A percentile compares a stretch with the other conserved stretches of the same genome.
phyloP scores from a whole-genome alignment of 2,113 vertebrate genomes.

The Planiliza haematocheilus region DNA sequence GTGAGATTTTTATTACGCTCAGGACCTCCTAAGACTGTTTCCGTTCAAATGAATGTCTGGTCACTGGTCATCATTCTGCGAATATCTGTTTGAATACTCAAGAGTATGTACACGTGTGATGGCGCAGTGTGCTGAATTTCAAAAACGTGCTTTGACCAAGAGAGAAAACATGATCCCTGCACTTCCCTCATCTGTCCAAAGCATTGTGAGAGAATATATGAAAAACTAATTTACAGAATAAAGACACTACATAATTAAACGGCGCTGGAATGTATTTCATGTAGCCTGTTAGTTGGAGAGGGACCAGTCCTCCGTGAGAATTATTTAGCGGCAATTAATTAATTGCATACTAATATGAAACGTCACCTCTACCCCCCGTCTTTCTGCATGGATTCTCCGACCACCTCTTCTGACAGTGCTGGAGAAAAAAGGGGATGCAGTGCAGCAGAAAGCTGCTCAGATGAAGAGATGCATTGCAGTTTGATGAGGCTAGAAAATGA shows the following conservation, averaged over 20 bases:
- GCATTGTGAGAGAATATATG: constrained; percentile 30
- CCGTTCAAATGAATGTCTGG: constrained; percentile 64
- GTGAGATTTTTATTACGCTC: constrained; percentile 56
- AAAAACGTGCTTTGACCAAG: constrained; percentile 37
- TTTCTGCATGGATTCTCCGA: constrained; percentile 7
- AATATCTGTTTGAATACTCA: constrained; percentile 30
- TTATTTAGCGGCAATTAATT: constrained; percentile 34
- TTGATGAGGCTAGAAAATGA: constrained; percentile 71
- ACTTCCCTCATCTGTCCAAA: constrained; percentile 26
- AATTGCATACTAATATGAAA: constrained; percentile 30
- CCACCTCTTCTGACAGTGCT: constrained; percentile 13
- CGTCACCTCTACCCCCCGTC: constrained; percentile 7
- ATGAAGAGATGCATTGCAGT: constrained; percentile 50
- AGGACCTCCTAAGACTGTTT: constrained; percentile 68
- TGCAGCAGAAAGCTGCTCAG: constrained; percentile 25
- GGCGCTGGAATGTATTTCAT: neutral
- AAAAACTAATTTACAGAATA: constrained; percentile 55
- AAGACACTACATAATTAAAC: constrained; percentile 37
- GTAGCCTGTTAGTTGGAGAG: neutral
- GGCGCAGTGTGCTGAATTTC: constrained; percentile 39
- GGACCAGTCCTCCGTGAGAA: neutral
- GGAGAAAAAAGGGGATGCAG: constrained; percentile 29
- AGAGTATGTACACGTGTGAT: constrained; percentile 8
- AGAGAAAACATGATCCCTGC: constrained; percentile 25
- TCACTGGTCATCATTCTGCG: constrained; percentile 23